Evolutionary conservation across 2,113 vertebrate genomes (phyloP).

Genomic region (Fukomys damarensis): DNA sequence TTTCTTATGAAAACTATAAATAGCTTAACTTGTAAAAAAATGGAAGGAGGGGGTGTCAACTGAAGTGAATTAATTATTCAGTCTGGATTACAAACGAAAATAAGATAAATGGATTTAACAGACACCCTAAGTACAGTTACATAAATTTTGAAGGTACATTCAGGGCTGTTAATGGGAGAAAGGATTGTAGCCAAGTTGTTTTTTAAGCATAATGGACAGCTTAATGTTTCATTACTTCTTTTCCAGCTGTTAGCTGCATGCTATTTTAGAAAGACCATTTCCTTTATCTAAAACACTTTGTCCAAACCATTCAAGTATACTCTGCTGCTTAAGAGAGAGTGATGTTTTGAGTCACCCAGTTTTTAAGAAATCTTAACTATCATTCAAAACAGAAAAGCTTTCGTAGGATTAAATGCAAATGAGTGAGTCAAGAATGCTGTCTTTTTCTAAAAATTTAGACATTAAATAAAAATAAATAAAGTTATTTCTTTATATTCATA

Average conservation of each 20-base stretch:
- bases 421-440: neutral
- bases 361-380: conserved; percentile 18
- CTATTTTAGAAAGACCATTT: conserved; percentile 61
- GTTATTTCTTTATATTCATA: neutral
- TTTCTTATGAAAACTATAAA: conserved; percentile 38
- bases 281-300: conserved; percentile 67
- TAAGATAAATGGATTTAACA: conserved; percentile 21
- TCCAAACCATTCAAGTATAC: conserved; percentile 52
- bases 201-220: conserved; percentile 41
- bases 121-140: neutral
- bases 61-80: conserved; percentile 53
- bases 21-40: neutral
- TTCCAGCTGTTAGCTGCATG: conserved; percentile 56
- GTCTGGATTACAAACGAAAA: conserved; percentile 56
- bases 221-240: conserved; percentile 66
- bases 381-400: conserved; percentile 27
- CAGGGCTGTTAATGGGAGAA: conserved; percentile 48
- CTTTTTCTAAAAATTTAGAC: neutral
- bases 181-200: conserved; percentile 42
- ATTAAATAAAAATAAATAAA: conserved; percentile 10
- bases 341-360: conserved; percentile 35
- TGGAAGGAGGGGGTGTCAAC: neutral
- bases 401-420: neutral
- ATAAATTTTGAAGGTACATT: conserved; percentile 43
- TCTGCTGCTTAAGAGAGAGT: conserved; percentile 29